Base-by-base conservation (phyloP, 2,797 vertebrate genomes). In the Gymnoscopelus braueri region DNA sequence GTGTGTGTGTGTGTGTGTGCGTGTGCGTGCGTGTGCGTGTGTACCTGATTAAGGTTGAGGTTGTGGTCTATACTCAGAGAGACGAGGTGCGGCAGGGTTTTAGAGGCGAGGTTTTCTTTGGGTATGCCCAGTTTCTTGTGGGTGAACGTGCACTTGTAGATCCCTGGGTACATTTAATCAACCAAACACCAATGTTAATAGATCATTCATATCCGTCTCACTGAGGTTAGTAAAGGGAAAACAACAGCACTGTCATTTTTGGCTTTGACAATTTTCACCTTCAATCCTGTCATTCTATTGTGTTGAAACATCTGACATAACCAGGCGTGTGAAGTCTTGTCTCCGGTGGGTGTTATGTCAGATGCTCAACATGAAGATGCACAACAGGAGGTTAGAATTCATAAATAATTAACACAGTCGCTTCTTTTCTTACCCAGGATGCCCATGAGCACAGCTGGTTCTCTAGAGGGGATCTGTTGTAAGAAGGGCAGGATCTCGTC, bases 71-170 rank as follows among this genome's bases (percentile, higher is more conserved):
- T 99, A 81, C 98, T 97, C 56, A 99, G 94, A 63, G 97, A 96
- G 73, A 99, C 96, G 1, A 99, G 94, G 89, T 99, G 98, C 19
- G 98, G 98, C 72, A 99, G 83, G 67, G 94, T 97, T 91, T 96
- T 99, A 67, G 92, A 90, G 78, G 98, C 97, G 39, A 99, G 94
- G 68, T 98, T 94, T 66, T 99, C 98, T 94, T 99, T 99, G 81
- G 98, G 97, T 80, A 99, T 98, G 64, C 98, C 98, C 81, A 99
- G 76, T 87, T 99, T 99, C 88, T 99, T 99, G 87, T 99, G 98
- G 79, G 93, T 95, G 89, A 99, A 99, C 39, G 97, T 99, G 86
- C 98, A 99, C 85, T 99, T 99, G 84, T 99, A 99, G 91, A 99
- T 99, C 73, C 98, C 98, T 99, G 69, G 77, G 74, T 0, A 67